Conservation (phyloP, 2,113 vertebrate species). For the Phodopus roborovskii region DNA sequence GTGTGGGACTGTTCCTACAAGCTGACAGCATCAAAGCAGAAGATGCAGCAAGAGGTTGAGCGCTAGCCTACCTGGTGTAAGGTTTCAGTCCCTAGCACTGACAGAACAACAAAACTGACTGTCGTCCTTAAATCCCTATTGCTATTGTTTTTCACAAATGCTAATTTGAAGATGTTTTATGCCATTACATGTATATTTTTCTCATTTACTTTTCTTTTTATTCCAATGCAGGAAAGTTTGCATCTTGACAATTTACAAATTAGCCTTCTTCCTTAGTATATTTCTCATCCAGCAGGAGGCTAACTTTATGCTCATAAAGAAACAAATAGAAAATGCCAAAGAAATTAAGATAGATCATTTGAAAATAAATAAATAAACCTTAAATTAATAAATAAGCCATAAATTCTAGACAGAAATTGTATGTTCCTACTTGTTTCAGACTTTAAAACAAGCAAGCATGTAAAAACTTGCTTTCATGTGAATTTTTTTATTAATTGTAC, state of each 20-base stretch:
- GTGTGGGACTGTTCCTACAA: background rate
- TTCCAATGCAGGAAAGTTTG: background rate
- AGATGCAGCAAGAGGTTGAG: too few relatives aligned
- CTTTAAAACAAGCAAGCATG: background rate
- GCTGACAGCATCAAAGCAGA: too few relatives aligned
- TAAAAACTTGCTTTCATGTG: background rate
- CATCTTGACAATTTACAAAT: conserved; percentile 11
- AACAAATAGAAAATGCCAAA: conserved; percentile 39
- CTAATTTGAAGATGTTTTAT: background rate
- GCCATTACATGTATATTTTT: background rate
- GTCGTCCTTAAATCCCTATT: background rate
- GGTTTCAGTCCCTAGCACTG: too few relatives aligned
- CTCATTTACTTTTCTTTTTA: background rate
- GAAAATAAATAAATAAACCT: background rate
- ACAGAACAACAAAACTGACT: fast-evolving
- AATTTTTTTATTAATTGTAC: background rate
- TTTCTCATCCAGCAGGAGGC: background rate
- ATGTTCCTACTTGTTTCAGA: background rate
- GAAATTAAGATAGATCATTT: background rate
- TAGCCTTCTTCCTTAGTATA: background rate
- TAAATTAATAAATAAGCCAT: conserved; percentile 1
- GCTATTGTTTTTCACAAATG: background rate
- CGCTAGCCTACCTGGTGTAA: fast-evolving
- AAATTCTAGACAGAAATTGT: background rate
- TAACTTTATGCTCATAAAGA: background rate